Conservation (phyloP, 2,888 invertebrate genomes). For the Spodoptera exigua region DNA sequence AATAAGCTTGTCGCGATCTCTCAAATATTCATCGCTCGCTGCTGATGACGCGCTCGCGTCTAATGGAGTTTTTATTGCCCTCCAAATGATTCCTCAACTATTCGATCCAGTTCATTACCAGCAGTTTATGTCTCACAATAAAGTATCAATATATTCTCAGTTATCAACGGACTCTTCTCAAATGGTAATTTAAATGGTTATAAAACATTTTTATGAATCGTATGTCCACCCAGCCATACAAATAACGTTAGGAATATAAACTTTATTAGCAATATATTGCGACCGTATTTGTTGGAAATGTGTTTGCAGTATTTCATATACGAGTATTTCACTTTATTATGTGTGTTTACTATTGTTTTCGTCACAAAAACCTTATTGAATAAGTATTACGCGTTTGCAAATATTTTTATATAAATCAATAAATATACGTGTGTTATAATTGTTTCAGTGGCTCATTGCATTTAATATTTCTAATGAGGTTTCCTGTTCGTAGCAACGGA, state of each 20-base stretch:
- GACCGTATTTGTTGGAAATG: not conserved
- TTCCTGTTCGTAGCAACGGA: not conserved
- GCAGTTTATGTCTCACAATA: slow-evolving; percentile 19
- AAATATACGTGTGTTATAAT: too few species aligned
- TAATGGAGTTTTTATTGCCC: slow-evolving; percentile 28
- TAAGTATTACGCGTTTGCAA: too few species aligned
- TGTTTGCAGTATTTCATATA: too few species aligned
- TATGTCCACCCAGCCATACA: slow-evolving; percentile 22
- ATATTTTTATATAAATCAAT: too few species aligned
- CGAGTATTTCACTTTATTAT: too few species aligned
- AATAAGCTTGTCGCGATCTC: slow-evolving; percentile 11
- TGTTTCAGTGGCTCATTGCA: too few species aligned
- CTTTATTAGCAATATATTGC: not conserved
- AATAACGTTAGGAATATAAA: slow-evolving; percentile 4
- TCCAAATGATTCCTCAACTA: slow-evolving; percentile 15
- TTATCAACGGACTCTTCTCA: slow-evolving; percentile 11
- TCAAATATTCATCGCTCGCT: slow-evolving; percentile 28
- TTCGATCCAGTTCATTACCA: slow-evolving; percentile 22
- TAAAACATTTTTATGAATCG: slow-evolving; percentile 38
- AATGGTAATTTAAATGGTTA: slow-evolving; percentile 41
- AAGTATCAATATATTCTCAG: slow-evolving; percentile 24
- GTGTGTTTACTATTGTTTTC: too few species aligned
- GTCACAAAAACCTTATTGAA: too few species aligned
- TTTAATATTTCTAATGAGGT: not conserved
- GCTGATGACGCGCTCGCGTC: slow-evolving; percentile 7